Base-by-base conservation (phyloP, 2,888 invertebrate genomes). In the Nineta flava region DNA sequence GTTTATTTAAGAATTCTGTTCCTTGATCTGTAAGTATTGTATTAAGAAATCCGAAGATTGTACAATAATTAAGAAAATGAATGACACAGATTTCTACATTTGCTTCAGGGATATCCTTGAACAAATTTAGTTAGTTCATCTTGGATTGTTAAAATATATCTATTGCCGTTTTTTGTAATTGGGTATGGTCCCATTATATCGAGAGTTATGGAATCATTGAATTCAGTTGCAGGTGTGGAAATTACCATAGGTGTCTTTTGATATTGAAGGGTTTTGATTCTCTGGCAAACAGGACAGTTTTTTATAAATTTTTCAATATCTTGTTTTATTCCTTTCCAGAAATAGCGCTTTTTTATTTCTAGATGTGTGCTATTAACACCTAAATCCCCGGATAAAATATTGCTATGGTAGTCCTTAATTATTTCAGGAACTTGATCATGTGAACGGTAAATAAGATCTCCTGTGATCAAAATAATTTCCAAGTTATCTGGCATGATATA, bases 151-250 rank as follows among this genome's bases (percentile, higher is more conserved):
- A 35, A 13, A 6, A 57, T 52, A 43, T 53, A 58, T 50, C 49
- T 52, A 41, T 56, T 55, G 9, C 56, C 57, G 1, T 43, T 26
- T 1, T 43, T 9, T 1, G 56, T 54, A 16, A 46, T 17, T 0
- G 55, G 51, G n/a, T 57, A 34, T 3, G 56, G 58, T 9, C 55
- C 57, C 26, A 58, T 56, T 7, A 57, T 51, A 17, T 58, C 57
- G 12, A 57, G 9, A 1, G 53, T 51, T 3, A 57, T 41, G 42
- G 52, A 31, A 47, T 57, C 55, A n/a, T 55, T 54, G 2, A 58
- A 52, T 46, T 49, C 42, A 4, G 1, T 46, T 2, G 49, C 21
- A 1, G 54, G 49, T 2, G 56, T 53, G 0, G 56, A 55, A 9
- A 53, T 51, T 44, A 52, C 51, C 54, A 58, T 50, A 1, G 58